phyloP scores from a whole-genome alignment of 1,140 invertebrate genomes.

The Platyura marginata region DNA sequence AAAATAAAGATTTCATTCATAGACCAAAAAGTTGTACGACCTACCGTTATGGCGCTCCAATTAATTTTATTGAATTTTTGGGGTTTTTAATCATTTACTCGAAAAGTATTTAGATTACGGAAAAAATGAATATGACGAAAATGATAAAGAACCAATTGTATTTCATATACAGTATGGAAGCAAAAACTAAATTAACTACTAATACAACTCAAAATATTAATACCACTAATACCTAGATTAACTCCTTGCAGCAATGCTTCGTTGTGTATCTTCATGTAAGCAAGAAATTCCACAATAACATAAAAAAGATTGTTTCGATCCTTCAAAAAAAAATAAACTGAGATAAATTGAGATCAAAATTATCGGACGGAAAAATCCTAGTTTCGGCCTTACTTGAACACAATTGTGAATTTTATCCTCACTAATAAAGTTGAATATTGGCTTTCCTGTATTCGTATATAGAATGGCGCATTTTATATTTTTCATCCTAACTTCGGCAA shows the following conservation, averaged over 20 bases:
- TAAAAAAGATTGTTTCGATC: slow-evolving; percentile 72
- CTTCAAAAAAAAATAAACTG: slow-evolving; percentile 27
- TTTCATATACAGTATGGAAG: no score
- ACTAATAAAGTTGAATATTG: slow-evolving; percentile 24
- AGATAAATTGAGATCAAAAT: not conserved
- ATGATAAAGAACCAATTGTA: no score
- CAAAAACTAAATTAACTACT: no score
- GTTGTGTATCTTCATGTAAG: slow-evolving; percentile 52
- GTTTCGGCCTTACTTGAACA: slow-evolving; percentile 4
- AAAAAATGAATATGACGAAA: no score
- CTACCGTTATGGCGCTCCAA: no score
- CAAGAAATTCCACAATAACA: slow-evolving; percentile 56
- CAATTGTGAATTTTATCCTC: slow-evolving; percentile 22
- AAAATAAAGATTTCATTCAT: no score
- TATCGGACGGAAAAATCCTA: not conserved
- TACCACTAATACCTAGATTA: slow-evolving; percentile 55
- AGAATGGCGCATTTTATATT: slow-evolving; percentile 22
- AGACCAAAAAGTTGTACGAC: no score
- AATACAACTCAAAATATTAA: slow-evolving; percentile 63
- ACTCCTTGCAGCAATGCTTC: slow-evolving; percentile 60
- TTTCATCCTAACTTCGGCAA: slow-evolving; percentile 13
- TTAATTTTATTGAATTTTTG: no score
- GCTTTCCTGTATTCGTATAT: slow-evolving; percentile 15
- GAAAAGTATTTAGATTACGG: no score
- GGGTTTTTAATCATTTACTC: no score